These are phyloP conservation scores for Gavialis gangeticus DNA, from an alignment of 2,113 vertebrate genomes.

Conservation along the genomic window DNA sequence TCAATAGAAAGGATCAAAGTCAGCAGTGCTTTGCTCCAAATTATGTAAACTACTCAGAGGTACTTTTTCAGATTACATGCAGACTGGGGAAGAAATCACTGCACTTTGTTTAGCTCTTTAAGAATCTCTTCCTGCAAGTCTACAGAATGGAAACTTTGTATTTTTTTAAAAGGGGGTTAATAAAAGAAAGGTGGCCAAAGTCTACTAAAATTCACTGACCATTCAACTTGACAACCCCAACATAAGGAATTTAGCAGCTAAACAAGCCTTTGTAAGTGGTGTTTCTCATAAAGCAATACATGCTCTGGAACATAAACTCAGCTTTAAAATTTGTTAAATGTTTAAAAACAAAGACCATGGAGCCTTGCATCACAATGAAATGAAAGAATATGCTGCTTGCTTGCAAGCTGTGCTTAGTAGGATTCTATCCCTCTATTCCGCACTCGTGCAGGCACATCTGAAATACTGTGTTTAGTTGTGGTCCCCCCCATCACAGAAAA, in stretches of 20 bases:
- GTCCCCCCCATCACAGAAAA: no score
- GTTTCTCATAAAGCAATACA: not conserved
- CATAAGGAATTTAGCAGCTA: not conserved
- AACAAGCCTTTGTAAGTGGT: not conserved
- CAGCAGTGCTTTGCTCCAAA: not conserved
- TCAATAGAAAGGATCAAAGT: not conserved
- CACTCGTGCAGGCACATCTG: no score
- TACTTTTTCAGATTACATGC: not conserved
- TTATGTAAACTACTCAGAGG: not conserved
- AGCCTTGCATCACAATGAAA: fast-evolving
- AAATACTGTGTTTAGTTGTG: no score
- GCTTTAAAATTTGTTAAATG: not conserved
- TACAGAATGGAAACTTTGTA: not conserved
- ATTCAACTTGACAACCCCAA: not conserved
- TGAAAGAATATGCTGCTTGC: not conserved
- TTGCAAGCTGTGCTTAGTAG: not conserved
- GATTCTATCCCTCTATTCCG: no score
- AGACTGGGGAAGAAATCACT: not conserved
- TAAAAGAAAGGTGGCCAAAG: not conserved
- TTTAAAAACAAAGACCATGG: not conserved
- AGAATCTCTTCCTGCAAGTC: not conserved
- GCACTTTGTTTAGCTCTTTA: not conserved
- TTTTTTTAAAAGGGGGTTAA: not conserved
- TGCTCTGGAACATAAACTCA: not conserved
- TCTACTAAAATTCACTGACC: not conserved